A percentile compares a stretch with the other conserved stretches of the same genome.
These are phyloP conservation scores for Oreotrochilus melanogaster DNA, from an alignment of 2,113 vertebrate species.

Conservation along the genomic window DNA sequence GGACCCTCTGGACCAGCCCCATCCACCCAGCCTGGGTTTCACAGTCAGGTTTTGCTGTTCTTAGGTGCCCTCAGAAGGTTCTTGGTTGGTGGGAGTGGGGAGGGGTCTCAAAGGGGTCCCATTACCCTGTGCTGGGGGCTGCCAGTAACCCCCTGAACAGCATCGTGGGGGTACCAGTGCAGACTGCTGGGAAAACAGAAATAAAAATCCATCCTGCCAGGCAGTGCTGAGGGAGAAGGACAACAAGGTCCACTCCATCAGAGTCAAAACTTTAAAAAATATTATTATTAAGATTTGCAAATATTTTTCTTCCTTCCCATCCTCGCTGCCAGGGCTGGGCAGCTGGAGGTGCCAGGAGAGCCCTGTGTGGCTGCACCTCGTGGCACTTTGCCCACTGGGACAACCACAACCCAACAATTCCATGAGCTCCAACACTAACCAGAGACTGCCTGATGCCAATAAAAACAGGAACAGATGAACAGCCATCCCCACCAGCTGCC, in stretches of 20 bases:
- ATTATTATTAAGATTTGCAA: background rate
- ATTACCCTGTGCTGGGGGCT: background rate
- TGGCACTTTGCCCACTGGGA: background rate
- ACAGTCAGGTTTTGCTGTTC: background rate
- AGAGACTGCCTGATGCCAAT: background rate
- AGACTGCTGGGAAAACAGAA: background rate
- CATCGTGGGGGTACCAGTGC: background rate
- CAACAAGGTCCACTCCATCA: rapidly evolving
- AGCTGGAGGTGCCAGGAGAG: background rate
- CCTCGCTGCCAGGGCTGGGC: background rate
- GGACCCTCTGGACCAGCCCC: background rate
- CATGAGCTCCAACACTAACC: background rate
- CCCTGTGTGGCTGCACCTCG: rapidly evolving
- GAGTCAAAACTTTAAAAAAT: background rate
- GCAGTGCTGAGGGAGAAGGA: rapidly evolving
- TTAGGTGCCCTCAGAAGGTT: rapidly evolving
- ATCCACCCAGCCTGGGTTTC: background rate
- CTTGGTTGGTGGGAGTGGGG: rapidly evolving
- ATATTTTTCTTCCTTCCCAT: too few relatives aligned
- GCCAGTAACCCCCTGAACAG: background rate
- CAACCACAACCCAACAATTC: background rate
- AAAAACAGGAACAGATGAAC: slow-evolving; percentile 69
- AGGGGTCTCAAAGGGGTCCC: rapidly evolving
- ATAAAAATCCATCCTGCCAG: background rate
- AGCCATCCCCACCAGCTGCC: slow-evolving; percentile 44